These are phyloP conservation scores for Meteorus colon DNA, from an alignment of 2,888 invertebrate species.

Conservation along the genomic window DNA sequence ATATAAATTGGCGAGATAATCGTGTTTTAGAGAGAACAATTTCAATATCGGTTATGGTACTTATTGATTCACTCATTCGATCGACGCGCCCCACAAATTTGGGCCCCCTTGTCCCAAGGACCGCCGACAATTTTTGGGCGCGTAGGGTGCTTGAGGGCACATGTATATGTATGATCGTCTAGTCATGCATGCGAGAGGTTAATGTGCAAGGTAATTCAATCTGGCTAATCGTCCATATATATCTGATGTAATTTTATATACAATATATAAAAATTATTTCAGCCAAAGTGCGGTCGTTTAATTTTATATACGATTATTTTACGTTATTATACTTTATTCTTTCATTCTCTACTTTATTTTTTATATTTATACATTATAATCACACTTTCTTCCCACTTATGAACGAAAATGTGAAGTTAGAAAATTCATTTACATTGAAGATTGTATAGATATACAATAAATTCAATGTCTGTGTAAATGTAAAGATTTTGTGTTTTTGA, in stretches of 20 bases:
- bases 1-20: constrained; percentile 24
- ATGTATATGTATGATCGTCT: constrained; percentile 25
- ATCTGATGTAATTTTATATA: constrained; percentile 28
- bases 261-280: constrained; percentile 2
- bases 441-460: not conserved
- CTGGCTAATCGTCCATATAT: constrained; percentile 31
- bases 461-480: not conserved
- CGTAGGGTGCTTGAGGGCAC: not conserved
- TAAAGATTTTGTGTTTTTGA: not conserved
- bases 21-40: constrained; percentile 1
- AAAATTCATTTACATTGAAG: not conserved
- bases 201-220: constrained; percentile 37
- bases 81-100: not conserved
- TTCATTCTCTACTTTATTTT: not conserved
- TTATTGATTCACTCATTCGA: constrained; percentile 8
- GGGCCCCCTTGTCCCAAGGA: not conserved
- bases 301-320: constrained; percentile 13
- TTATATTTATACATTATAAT: not conserved
- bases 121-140: constrained; percentile 24
- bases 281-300: constrained; percentile 12
- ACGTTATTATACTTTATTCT: not conserved
- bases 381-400: not conserved
- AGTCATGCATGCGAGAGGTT: constrained; percentile 32
- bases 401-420: not conserved
- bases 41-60: constrained; percentile 9